phyloP scores from a whole-genome alignment of 2,888 invertebrate species.

The Drosophila percnosoma region DNA sequence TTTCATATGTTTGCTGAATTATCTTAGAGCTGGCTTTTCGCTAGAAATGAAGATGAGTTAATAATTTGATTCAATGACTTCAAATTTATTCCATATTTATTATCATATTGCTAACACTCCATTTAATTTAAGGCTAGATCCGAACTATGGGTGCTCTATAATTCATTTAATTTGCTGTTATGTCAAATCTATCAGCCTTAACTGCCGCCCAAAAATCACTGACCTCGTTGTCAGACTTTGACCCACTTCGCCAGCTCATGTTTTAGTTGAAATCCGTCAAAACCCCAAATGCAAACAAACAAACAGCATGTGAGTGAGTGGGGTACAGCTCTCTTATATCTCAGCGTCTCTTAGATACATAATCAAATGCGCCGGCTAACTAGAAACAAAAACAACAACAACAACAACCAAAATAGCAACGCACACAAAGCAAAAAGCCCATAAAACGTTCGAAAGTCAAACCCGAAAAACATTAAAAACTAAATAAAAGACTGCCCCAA shows the following conservation, averaged over 20 bases:
- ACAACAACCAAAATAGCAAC: conserved; percentile 37
- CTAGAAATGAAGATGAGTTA: not conserved
- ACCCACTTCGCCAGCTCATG: conserved; percentile 70
- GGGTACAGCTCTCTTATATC: conserved; percentile 47
- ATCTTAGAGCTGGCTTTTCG: not conserved
- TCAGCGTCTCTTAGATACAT: conserved; percentile 65
- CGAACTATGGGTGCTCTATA: not conserved
- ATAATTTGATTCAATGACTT: not conserved
- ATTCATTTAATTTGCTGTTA: conserved; percentile 33
- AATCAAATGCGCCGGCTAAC: conserved; percentile 71
- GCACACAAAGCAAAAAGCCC: conserved; percentile 45
- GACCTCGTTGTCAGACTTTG: conserved; percentile 75
- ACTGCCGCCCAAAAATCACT: conserved; percentile 50
- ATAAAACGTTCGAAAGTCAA: conserved; percentile 78
- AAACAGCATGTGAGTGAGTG: conserved; percentile 27
- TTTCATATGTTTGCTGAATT: not conserved
- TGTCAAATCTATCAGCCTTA: conserved; percentile 28
- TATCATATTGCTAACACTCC: not conserved
- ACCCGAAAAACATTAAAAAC: conserved; percentile 52
- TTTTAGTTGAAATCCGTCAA: conserved; percentile 40
- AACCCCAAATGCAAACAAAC: conserved; percentile 28
- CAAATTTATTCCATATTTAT: not conserved
- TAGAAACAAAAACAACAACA: conserved; percentile 48
- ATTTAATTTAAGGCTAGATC: not conserved
- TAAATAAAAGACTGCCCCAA: conserved; percentile 43